phyloP scores from a whole-genome alignment of 2,797 vertebrate species.

The Sciurus carolinensis region DNA sequence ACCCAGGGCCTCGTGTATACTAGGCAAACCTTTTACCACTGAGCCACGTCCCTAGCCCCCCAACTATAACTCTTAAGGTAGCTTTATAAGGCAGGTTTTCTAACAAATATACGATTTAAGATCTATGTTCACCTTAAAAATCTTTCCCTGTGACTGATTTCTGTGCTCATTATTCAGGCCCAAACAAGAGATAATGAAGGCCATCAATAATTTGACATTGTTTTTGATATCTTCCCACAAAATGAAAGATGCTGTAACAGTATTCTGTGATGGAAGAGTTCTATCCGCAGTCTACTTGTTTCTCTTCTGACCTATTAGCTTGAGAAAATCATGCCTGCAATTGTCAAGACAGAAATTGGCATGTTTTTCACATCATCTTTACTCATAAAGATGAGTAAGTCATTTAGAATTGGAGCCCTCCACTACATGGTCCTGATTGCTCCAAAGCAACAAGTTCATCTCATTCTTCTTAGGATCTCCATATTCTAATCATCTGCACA shows the following conservation, averaged over 20 bases:
- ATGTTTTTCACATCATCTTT: background rate
- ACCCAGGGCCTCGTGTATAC: too few relatives aligned
- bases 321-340: background rate
- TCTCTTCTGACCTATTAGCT: background rate
- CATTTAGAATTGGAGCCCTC: background rate
- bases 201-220: background rate
- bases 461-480: background rate
- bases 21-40: too few relatives aligned
- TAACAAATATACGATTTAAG: background rate
- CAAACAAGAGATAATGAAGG: conserved; percentile 34
- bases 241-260: background rate
- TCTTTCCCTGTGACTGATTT: background rate
- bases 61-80: background rate
- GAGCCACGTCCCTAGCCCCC: too few relatives aligned
- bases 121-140: background rate
- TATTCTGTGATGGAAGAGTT: background rate
- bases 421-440: background rate
- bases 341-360: background rate
- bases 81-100: background rate
- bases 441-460: background rate
- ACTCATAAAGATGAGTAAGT: background rate
- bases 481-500: background rate
- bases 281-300: background rate
- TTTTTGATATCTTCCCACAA: background rate
- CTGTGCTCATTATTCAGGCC: background rate